A percentile compares a stretch with the other conserved stretches of the same genome.
phyloP scores from a whole-genome alignment of 2,113 vertebrate genomes.

The Dicaeum eximium region DNA sequence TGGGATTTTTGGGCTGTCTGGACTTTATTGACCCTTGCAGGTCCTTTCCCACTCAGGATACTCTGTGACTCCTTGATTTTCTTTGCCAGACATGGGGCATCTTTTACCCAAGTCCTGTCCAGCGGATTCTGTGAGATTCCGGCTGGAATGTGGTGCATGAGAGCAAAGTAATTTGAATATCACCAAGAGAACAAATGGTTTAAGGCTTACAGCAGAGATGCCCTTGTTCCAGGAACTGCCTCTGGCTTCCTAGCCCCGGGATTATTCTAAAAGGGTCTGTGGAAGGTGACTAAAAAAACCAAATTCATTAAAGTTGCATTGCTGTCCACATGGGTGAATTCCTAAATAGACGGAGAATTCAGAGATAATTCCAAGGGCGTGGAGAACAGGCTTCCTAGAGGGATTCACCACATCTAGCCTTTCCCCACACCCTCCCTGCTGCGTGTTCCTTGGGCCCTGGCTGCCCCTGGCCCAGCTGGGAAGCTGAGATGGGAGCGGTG shows the following conservation, averaged over 20 bases:
- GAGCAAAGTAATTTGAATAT: background rate
- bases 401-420: fast-evolving
- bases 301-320: background rate
- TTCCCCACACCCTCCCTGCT: fast-evolving
- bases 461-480: background rate
- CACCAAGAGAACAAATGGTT: background rate
- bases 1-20: background rate
- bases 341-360: background rate
- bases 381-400: background rate
- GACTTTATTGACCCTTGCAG: background rate
- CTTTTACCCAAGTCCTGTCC: background rate
- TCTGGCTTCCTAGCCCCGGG: background rate
- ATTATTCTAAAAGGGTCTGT: background rate
- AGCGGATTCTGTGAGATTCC: background rate
- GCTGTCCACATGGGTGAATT: background rate
- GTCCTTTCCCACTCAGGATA: background rate
- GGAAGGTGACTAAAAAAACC: background rate
- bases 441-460: fast-evolving
- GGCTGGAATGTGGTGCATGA: background rate
- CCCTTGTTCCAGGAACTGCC: too few species aligned
- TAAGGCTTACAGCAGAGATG: background rate
- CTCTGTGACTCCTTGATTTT: background rate
- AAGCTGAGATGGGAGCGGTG: background rate
- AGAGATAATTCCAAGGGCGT: background rate
- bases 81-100: background rate